Evolutionary conservation across 2,888 invertebrate genomes (phyloP).

Genomic region (Caenorhabditis angaria): DNA sequence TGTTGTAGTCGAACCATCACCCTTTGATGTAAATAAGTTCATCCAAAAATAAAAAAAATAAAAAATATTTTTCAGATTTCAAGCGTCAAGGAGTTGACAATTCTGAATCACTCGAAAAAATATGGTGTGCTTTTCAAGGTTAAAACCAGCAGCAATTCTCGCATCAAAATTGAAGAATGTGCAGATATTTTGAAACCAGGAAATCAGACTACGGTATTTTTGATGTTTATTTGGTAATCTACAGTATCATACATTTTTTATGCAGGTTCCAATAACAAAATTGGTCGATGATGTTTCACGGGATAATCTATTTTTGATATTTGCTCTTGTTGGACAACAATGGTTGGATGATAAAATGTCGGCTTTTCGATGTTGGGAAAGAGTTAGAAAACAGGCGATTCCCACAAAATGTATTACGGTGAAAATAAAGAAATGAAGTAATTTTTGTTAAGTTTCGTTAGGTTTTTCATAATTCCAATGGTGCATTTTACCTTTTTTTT

Average conservation of each 20-base stretch:
- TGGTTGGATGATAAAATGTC: conserved; percentile 44
- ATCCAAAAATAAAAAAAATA: not conserved
- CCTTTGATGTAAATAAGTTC: conserved; percentile 21
- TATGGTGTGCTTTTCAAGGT: conserved; percentile 20
- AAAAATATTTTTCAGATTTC: not conserved
- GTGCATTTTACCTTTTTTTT: no score
- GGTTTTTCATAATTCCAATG: no score
- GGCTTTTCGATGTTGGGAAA: conserved; percentile 34
- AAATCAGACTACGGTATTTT: conserved; percentile 32
- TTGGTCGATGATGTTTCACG: conserved; percentile 15
- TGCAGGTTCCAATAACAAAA: conserved; percentile 24
- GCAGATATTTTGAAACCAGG: conserved; percentile 40
- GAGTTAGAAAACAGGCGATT: conserved; percentile 25
- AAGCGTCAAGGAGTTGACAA: not conserved
- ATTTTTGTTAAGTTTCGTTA: no score
- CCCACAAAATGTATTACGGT: conserved; percentile 16
- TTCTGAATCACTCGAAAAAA: not conserved
- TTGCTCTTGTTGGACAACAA: conserved; percentile 44
- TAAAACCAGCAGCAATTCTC: conserved; percentile 40
- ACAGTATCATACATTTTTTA: not conserved
- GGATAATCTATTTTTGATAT: conserved; percentile 37
- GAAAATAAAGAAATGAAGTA: no score
- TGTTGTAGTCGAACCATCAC: conserved; percentile 24
- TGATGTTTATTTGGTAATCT: not conserved
- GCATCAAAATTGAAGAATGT: conserved; percentile 42